Base-by-base conservation (phyloP, 2,888 invertebrate species). In the Rosalia funebris region DNA sequence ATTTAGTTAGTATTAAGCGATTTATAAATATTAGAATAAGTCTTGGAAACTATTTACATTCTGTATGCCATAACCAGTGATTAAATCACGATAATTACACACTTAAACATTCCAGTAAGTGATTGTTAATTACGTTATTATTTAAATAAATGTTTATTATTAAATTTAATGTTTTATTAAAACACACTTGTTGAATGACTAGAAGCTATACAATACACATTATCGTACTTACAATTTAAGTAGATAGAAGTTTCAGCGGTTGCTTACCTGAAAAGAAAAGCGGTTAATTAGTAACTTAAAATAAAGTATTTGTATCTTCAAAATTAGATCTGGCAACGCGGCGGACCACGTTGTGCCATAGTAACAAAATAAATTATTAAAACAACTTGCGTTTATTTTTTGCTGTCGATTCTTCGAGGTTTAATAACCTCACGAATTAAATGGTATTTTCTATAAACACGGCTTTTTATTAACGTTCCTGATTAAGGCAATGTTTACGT, bases 121-220 rank as follows among this genome's bases (percentile, higher is more conserved):
- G 50, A 50, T 39, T 20, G 39, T 20, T n/a, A 25, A 16, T 1
- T 39, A 39, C 25, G 15, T n/a, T 19, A 10, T 19, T 25, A 36
- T 39, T 36, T 50, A 50, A 25, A 20, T n/a, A 12, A 11, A n/a
- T n/a, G 31, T 39, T 39, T 15, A 39, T 39, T 50, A 50, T 25
- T 39, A 50, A 25, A 50, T 39, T 10, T 39, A 41, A 50, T 50
- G 50, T 50, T 39, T 50, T 50, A 39, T 50, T 50, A 39, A 39
- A n/a, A n/a, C n/a, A n/a, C n/a, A n/a, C n/a, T n/a, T n/a, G n/a
- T n/a, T n/a, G n/a, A n/a, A n/a, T n/a, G n/a, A n/a, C n/a, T n/a
- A n/a, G n/a, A n/a, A n/a, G n/a, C n/a, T n/a, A n/a, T n/a, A n/a
- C n/a, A n/a, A n/a, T n/a, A n/a, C n/a, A n/a, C n/a, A n/a, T n/a